A percentile compares a stretch with the other conserved stretches of the same genome.
These are phyloP conservation scores for Aviceda leuphotes DNA, from an alignment of 2,797 vertebrate genomes.

Conservation along the genomic window DNA sequence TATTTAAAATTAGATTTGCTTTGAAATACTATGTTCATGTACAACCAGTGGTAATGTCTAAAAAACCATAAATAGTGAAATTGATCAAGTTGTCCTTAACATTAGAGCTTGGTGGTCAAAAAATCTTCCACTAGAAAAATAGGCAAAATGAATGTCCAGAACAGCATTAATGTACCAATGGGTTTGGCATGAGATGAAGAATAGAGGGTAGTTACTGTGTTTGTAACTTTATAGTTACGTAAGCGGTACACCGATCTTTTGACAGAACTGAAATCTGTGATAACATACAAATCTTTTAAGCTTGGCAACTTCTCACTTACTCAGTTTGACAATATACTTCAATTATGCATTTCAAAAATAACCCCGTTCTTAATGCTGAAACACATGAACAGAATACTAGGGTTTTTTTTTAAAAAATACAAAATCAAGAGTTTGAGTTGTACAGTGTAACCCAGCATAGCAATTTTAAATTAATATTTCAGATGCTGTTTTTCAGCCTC, in stretches of 20 bases:
- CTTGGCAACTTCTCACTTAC: background rate
- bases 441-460: background rate
- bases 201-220: background rate
- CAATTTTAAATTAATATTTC: background rate
- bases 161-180: background rate
- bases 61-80: background rate
- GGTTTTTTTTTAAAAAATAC: background rate
- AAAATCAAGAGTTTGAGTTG: background rate
- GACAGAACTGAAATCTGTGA: background rate
- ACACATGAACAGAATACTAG: background rate
- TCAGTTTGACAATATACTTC: background rate
- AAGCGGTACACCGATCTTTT: background rate
- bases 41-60: background rate
- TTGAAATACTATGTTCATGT: background rate
- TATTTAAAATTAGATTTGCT: background rate
- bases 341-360: background rate
- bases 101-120: background rate
- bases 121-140: background rate
- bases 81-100: background rate
- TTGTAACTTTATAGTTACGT: background rate
- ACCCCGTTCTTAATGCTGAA: background rate
- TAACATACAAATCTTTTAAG: background rate
- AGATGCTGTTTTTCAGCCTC: background rate
- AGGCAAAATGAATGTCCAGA: background rate
- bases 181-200: background rate